Base-by-base conservation (phyloP, 2,888 invertebrate species). In the Eupithecia subumbrata region DNA sequence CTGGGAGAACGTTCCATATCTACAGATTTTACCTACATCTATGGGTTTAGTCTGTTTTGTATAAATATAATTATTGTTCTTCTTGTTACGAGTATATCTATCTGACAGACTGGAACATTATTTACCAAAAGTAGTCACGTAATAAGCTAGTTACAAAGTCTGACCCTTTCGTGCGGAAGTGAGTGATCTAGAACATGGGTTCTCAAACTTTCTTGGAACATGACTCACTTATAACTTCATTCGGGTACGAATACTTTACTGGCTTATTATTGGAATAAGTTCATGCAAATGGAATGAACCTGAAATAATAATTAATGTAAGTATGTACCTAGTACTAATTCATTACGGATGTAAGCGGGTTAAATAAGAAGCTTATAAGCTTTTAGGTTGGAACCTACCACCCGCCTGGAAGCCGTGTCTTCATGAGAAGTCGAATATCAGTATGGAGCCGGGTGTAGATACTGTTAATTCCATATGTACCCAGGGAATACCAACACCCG, bases 81-180 rank as follows among this genome's bases (percentile, higher is more conserved):
- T 60, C 60, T 25, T 12, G 5, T 60, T 25, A 25, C 14, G 25
- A 25, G 60, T 60, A 5, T 56, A 22, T 3, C 11, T 22, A 56
- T 60, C 14, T 40, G 40, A 18, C 5, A 34, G 37, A 40, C 66
- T 40, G 16, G 68, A 68, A 68, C 43, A 25, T 25, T 40, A 34
- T 34, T 60, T 69, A 43, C 68, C 66, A 66, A 71, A 73, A 79
- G 79, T 79, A 85, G 85, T 84, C 86, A 87, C 86, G 88, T 85
- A 80, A 78, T 72, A 72, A 76, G 75, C 82, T 83, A 86, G 84
- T 83, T 84, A 84, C 84, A 84, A 60, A 60, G 84, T 84, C 82
- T 80, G 82, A 84, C 85, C 88, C 88, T 89, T 88, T 88, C 88
- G 85, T 84, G 90, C 89, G 91, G 88, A 89, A 92, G 92, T 94